phyloP scores from a whole-genome alignment of 2,113 vertebrate genomes.

The Azemiops feae region DNA sequence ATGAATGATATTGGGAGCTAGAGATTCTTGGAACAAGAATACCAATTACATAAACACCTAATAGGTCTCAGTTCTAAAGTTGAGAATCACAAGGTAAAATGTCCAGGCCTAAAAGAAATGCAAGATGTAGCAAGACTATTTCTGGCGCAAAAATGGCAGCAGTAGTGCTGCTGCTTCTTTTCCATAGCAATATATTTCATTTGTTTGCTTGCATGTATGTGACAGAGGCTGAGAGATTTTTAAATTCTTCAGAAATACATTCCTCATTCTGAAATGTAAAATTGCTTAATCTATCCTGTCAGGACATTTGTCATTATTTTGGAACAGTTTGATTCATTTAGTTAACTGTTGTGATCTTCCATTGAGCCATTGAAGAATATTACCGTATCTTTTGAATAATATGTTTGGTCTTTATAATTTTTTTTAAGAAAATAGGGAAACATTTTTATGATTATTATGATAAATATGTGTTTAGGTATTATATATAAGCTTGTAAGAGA shows the following conservation, averaged over 20 bases:
- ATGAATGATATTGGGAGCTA: not conserved
- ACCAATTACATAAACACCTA: not conserved
- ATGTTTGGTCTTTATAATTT: not conserved
- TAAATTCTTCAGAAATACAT: not conserved
- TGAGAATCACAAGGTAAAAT: not conserved
- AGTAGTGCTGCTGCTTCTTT: not conserved
- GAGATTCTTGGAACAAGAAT: not conserved
- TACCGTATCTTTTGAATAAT: not conserved
- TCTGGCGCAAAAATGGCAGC: not conserved
- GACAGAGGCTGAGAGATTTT: not conserved
- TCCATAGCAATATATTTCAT: not conserved
- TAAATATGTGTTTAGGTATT: not conserved
- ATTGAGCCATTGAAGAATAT: not conserved
- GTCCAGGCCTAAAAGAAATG: not conserved
- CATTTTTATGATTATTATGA: not conserved
- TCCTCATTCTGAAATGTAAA: not conserved
- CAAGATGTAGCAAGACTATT: not conserved
- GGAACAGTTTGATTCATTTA: not conserved
- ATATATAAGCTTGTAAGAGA: not conserved
- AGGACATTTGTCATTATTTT: not conserved
- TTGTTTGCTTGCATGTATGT: not conserved
- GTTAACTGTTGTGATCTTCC: not conserved
- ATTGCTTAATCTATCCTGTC: not conserved
- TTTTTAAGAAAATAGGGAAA: not conserved
- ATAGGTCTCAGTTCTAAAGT: not conserved